These are phyloP conservation scores for Epiperipatus broadwayi DNA, from an alignment of 2,888 invertebrate species.

Conservation along the genomic window DNA sequence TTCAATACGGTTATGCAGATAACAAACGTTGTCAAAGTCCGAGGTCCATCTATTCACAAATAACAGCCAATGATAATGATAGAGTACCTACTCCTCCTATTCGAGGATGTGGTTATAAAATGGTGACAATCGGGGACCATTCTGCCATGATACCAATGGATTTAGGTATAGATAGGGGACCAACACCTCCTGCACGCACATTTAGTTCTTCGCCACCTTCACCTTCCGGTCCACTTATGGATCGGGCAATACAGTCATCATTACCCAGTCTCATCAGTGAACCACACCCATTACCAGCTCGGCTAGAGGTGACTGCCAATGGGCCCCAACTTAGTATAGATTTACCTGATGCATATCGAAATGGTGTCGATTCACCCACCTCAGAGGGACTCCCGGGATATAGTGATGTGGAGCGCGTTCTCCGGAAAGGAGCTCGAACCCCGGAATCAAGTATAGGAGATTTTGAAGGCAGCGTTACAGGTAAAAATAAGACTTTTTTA, in stretches of 20 bases:
- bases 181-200: neutral
- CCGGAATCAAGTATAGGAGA: no score
- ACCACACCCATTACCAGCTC: constrained; percentile 11
- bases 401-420: no score
- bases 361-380: no score
- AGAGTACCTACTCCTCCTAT: constrained; percentile 17
- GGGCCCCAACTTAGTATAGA: neutral
- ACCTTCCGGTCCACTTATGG: constrained; percentile 24
- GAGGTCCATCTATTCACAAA: no score
- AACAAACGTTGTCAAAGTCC: no score
- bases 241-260: constrained; percentile 34
- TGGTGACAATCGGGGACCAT: constrained; percentile 11
- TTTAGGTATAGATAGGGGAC: neutral
- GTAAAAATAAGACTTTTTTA: no score
- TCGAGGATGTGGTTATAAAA: constrained; percentile 12
- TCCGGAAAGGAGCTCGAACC: no score
- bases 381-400: no score
- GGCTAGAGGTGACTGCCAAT: neutral
- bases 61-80: constrained; percentile 13
- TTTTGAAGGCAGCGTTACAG: no score
- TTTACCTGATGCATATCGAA: no score
- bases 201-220: neutral
- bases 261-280: constrained; percentile 27
- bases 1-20: no score
- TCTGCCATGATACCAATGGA: constrained; percentile 3